Base-by-base conservation (phyloP, 2,113 vertebrate species). In the Ovibos moschatus region DNA sequence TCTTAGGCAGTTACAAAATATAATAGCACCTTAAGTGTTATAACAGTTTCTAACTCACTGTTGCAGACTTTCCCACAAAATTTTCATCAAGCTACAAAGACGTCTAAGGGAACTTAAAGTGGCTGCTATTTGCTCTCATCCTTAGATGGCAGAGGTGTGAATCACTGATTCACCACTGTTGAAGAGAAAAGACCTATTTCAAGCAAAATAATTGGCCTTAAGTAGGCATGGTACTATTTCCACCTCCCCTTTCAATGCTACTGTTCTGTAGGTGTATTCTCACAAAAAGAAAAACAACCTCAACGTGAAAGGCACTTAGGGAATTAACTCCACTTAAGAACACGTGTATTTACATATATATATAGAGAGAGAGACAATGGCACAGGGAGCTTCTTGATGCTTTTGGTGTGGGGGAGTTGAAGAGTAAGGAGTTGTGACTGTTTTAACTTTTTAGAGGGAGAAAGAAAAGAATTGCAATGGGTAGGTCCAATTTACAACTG, bases 301-400 rank as follows among this genome's bases (percentile, higher is more conserved):
- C 57, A 36, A 36, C 0, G 5, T 23, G 36, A 45, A 71, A 94
- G 43, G 27, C 19, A 88, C n/a, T 53, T 85, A 19, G 9, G 64
- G 10, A 64, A 67, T 15, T 30, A 57, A 4, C 16, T 16, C 50
- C 33, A 45, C 6, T 64, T 76, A 30, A 14, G 10, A 43, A 58
- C 8, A 28, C 0, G 6, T 36, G n/a, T 71, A 11, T 62, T 16
- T 6, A 5, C 13, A 58, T 58, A 11, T 57, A 57, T 3, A 25
- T 23, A 55, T 8, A 57, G n/a, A n/a, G n/a, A n/a, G n/a, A n/a
- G n/a, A n/a, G n/a, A 57, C 23, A 58, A 74, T 64, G 27, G 11
- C 23, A 23, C 4, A 58, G 21, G 51, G 6, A 16, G 11, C 1
- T 57, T 62, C 51, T 88, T 55, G 45, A 50, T 57, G 14, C 47